Evolutionary conservation across 2,113 vertebrate species (phyloP), one percentile per base, ranked within the genome.

Genomic region (Anhinga rufa): DNA sequence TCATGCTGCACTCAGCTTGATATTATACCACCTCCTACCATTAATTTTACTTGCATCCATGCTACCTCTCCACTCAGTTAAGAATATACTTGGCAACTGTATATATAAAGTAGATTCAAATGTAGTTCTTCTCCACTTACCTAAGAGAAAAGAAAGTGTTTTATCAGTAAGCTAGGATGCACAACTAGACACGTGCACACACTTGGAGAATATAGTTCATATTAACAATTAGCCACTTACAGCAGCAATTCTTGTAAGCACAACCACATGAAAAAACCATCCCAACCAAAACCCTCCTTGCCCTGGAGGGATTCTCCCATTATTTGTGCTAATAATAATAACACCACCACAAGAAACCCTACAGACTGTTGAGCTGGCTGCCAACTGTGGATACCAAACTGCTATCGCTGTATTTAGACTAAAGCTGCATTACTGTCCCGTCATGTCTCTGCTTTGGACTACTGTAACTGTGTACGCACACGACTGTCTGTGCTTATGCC

Each of bases 401-500:
- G 36, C 38, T 55, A 2, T 12, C 5, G 1, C 3, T 3, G 10
- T 2, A 10, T 62, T 38, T 9, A 2, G 4, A 29, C 46, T 34
- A 7, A 12, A 34, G 22, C 6, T 26, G 17, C 9, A 0, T 55
- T 32, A 6, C n/a, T 65, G 58, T 58, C 70, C 82, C 71, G 14
- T 15, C 20, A 0, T 1, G 2, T 17, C 25, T 34, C 40, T 24
- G 26, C 14, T 31, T 22, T 17, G 26, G 29, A 5, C 55, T 19
- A 1, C 51, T 7, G 1, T 36, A 17, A 12, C 16, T 7, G 17
- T 1, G 1, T 2, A 14, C 29, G 13, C 51, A 34, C 8, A 6
- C 9, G 17, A 12, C 31, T 15, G 13, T 10, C 49, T 14, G 32
- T 3, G 1, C 31, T 76, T 54, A 3, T 36, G 49, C 69, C 26